Conservation (phyloP, 2,797 vertebrate species). For the Cephalopachus bancanus region DNA sequence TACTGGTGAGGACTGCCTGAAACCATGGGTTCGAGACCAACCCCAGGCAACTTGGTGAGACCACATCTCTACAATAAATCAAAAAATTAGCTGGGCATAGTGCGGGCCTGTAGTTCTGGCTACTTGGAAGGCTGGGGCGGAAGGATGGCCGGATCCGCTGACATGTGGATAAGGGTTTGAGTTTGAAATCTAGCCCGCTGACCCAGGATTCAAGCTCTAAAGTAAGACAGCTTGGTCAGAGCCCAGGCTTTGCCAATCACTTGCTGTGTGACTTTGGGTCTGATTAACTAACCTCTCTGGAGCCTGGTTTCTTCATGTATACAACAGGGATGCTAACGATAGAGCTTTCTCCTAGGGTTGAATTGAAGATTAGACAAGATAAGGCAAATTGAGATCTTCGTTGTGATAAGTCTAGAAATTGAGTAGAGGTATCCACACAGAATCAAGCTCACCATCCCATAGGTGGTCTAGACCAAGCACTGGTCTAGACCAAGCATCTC, state of each 20-base stretch:
- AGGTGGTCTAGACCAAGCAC: background rate
- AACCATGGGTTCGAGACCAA: too few relatives aligned
- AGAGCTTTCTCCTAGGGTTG: background rate
- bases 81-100: too few relatives aligned
- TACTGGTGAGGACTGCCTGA: background rate
- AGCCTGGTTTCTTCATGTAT: background rate
- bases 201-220: background rate
- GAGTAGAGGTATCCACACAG: background rate
- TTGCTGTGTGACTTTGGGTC: background rate
- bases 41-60: too few relatives aligned
- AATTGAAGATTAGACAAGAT: background rate
- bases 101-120: too few relatives aligned
- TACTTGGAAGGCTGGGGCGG: too few relatives aligned
- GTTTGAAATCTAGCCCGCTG: background rate
- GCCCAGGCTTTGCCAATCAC: background rate
- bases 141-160: too few relatives aligned
- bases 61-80: too few relatives aligned
- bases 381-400: fast-evolving
- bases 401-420: background rate
- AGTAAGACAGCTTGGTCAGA: background rate
- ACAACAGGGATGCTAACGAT: background rate
- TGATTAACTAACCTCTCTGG: background rate
- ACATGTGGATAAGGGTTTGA: background rate
- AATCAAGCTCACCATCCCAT: too few relatives aligned
- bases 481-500: background rate